These are phyloP conservation scores for Drosophila gunungcola DNA, from an alignment of 1,140 invertebrate species.

Conservation along the genomic window DNA sequence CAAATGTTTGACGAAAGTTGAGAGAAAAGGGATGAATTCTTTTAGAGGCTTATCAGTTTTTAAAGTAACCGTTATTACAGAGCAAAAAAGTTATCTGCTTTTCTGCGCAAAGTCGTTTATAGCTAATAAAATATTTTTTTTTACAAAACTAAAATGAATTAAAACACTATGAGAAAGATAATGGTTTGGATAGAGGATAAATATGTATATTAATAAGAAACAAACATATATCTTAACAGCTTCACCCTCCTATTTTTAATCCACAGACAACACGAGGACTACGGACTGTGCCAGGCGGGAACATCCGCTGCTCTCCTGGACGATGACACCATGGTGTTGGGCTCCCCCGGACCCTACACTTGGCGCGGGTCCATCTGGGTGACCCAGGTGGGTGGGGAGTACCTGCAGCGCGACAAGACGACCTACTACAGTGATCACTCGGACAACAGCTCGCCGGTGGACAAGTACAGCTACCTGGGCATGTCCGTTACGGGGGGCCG, in stretches of 20 bases:
- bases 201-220: too few species aligned
- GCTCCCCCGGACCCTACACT: slow-evolving; percentile 93
- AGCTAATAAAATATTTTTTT: too few species aligned
- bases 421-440: slow-evolving; percentile 91
- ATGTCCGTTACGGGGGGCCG: slow-evolving; percentile 94
- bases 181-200: too few species aligned
- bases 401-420: slow-evolving; percentile 90
- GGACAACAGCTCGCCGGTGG: slow-evolving; percentile 89
- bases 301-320: slow-evolving; percentile 92
- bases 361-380: slow-evolving; percentile 95
- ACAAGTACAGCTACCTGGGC: slow-evolving; percentile 94
- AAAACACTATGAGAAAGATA: too few species aligned
- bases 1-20: too few species aligned
- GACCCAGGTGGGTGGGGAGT: slow-evolving; percentile 90
- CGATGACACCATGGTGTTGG: slow-evolving; percentile 92
- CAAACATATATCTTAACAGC: background rate
- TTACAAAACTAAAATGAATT: too few species aligned
- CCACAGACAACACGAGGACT: slow-evolving; percentile 89
- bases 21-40: too few species aligned
- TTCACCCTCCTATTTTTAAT: background rate
- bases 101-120: too few species aligned
- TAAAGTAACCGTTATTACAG: too few species aligned
- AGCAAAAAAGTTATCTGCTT: too few species aligned
- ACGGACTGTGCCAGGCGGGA: slow-evolving; percentile 96
- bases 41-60: too few species aligned